Base-by-base conservation (phyloP, 2,113 vertebrate genomes). In the Melozone crissalis region DNA sequence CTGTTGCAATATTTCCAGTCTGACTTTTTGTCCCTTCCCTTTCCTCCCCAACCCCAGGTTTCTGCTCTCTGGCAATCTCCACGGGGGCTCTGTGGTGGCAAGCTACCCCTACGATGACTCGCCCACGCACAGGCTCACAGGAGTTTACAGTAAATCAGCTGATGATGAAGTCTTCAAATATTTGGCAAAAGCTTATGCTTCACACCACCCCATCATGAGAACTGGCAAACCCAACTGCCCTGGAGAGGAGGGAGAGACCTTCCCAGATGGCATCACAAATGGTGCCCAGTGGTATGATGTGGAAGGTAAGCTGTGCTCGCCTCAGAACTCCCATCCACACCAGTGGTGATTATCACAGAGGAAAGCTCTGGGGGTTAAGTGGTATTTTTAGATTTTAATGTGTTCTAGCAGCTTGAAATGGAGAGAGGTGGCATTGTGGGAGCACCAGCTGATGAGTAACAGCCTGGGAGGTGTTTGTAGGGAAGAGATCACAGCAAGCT, bases 101-200 rank as follows among this genome's bases (percentile, higher is more conserved):
- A 99, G 99, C 97, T 99, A 99, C 96, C 99, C 99, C 33, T 99
- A 98, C 22, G 99, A 99, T 65, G 99, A 99, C 97, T 99, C 99
- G 18, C 93, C 96, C 46, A 71, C 57, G 5, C 99, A 99, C 72
- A 33, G 86, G 39, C 9, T 5, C 15, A 91, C 97, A 47, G 98
- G 98, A 47, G 54, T 96, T 78, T 99, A 99, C 95, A 99, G 99
- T 92, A 98, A 92, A 92, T 98, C 99, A 2, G 98, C 98, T 11
- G 99, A 99, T 13, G 99, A 99, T 39, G 94, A 96, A 62, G 98
- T 99, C 61, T 99, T 99, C 96, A 98, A 94, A 71, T 97, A 98
- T 84, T 92, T 99, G 97, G 99, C 99, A 4, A 98, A 97, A 96
- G 98, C 98, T 88, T 99, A 99, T 0, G 98, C 99, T 0, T 97